Evolutionary conservation across 2,113 vertebrate genomes (phyloP), one percentile per base, ranked within the genome.

Genomic region (Gavialis gangeticus): DNA sequence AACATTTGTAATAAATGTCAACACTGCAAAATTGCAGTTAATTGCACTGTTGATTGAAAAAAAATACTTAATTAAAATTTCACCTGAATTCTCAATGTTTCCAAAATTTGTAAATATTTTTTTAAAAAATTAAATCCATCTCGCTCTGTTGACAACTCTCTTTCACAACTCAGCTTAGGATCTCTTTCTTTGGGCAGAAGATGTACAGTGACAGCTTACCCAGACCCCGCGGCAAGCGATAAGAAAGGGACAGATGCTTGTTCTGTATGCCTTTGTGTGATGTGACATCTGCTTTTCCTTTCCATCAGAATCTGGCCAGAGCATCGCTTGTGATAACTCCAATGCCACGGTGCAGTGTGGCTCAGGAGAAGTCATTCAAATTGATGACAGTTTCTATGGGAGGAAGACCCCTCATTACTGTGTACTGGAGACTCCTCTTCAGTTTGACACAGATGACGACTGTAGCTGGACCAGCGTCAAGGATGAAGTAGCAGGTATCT

Each of bases 321-420:
- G 98, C 81, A 96, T 99, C 82, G 98, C 98, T 54, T 99, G 99
- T 80, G 95, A 98, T 10, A 98, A 98, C 54, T 97, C 97, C 94
- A 99, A 98, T 27, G 98, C 98, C 54, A 99, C 99, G 22, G 84
- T 99, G 73, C 98, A 99, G 69, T 99, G 99, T 75, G 98, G 98
- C 27, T 99, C 98, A 0, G 99, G 99, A 92, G 97, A 99, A 94
- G 98, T 99, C 62, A 98, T 99, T 91, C 96, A 98, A 84, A 97
- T 99, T 56, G 98, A 96, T 21, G 98, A 99, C 16, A 98, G 99
- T 71, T 98, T 99, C 97, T 99, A 98, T 0, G 99, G 99, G 63
- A 96, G 98, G 71, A 99, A 98, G 96, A 99, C 97, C 2, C 97
- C 98, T 66, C 97, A 99, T 94, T 99, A 99, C 85, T 99, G 99